Evolutionary conservation across 2,113 vertebrate genomes (phyloP).

Genomic region (Bombycilla garrulus): DNA sequence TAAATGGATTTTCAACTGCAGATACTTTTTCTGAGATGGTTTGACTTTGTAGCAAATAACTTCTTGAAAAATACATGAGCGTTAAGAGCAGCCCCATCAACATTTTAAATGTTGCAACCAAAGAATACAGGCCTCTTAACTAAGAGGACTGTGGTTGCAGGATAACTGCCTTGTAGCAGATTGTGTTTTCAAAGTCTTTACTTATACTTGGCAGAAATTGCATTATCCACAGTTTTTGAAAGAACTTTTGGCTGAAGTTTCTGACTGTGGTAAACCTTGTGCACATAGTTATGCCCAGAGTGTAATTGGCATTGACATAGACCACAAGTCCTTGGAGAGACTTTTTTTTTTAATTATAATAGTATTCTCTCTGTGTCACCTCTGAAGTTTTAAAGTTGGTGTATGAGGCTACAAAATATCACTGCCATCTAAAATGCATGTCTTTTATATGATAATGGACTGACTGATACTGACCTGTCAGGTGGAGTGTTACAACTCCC

Average conservation of each 20-base stretch:
- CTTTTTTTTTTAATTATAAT: not conserved
- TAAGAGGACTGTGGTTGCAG: not conserved
- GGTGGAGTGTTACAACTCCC: not conserved
- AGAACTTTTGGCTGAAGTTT: constrained; percentile 36
- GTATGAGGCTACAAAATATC: not conserved
- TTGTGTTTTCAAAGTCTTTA: constrained; percentile 29
- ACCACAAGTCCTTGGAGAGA: not conserved
- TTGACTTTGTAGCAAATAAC: not conserved
- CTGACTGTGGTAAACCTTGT: constrained; percentile 2
- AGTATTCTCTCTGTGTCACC: not conserved
- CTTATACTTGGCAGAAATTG: constrained; percentile 36
- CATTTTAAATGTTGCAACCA: not conserved
- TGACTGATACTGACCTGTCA: not conserved
- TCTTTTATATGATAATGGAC: not conserved
- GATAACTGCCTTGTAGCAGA: not conserved
- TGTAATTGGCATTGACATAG: not conserved
- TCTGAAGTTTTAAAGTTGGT: not conserved
- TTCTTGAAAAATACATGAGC: not conserved
- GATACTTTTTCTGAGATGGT: not conserved
- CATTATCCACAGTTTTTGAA: constrained; percentile 16
- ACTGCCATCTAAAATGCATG: not conserved
- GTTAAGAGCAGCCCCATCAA: not conserved
- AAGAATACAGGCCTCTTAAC: not conserved
- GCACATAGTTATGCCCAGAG: not conserved
- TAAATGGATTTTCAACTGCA: not conserved